Evolutionary conservation across 1,140 invertebrate species (phyloP).

Genomic region (Brachionus rotundiformis): DNA sequence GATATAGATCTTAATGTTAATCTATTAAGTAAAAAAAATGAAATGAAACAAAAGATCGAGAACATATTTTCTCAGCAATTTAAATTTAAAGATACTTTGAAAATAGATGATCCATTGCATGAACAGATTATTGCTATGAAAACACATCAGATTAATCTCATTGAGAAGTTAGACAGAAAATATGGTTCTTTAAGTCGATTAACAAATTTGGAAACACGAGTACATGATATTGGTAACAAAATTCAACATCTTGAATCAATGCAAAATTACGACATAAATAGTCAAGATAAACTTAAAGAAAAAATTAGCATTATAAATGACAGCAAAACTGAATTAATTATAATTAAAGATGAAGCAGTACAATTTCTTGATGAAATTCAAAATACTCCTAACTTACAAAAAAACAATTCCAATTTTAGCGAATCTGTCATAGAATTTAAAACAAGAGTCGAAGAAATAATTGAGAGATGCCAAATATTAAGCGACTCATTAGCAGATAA

Average conservation of each 20-base stretch:
- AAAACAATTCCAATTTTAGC: too few species aligned
- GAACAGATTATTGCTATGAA: neutral
- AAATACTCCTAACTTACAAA: neutral
- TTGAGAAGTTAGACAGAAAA: neutral
- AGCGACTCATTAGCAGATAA: neutral
- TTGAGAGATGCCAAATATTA: neutral
- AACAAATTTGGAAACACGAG: neutral
- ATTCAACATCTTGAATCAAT: neutral
- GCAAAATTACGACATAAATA: neutral
- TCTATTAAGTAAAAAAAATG: neutral
- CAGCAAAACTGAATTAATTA: neutral
- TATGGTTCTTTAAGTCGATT: neutral
- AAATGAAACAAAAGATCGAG: neutral
- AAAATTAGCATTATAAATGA: neutral
- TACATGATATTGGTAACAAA: neutral
- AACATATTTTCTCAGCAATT: neutral
- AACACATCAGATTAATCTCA: neutral
- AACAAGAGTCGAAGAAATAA: neutral
- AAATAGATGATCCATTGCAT: neutral
- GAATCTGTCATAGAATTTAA: neutral
- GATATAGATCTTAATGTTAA: neutral
- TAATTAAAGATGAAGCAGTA: neutral
- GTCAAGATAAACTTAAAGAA: neutral
- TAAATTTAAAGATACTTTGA: neutral
- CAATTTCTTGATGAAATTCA: neutral